Evolutionary conservation across 2,113 vertebrate species (phyloP).

Genomic region (Rutilus rutilus): DNA sequence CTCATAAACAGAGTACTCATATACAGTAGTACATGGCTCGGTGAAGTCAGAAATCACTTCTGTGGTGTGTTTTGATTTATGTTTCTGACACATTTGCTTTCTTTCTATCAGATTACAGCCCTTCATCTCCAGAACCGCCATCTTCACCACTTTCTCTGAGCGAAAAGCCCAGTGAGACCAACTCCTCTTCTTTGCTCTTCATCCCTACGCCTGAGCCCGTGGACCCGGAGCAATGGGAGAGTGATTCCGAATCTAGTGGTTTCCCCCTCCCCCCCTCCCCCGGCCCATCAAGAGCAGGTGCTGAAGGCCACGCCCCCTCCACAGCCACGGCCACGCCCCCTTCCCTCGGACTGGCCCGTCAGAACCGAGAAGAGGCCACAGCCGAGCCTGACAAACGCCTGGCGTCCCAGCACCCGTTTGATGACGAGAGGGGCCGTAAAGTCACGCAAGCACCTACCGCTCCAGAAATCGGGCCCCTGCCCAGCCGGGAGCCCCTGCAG

Average conservation of each 20-base stretch:
- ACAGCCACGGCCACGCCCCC: slow-evolving; percentile 26
- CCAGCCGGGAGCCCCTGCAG: slow-evolving; percentile 70
- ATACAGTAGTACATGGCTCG: too few relatives aligned
- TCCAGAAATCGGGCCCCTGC: slow-evolving; percentile 63
- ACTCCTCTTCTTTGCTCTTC: slow-evolving; percentile 45
- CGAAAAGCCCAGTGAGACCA: slow-evolving; percentile 21
- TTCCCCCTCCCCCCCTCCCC: slow-evolving; percentile 33
- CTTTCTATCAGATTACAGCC: slow-evolving; percentile 51
- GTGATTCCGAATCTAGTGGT: slow-evolving; percentile 63
- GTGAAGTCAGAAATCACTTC: too few relatives aligned
- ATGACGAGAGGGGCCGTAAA: slow-evolving; percentile 39
- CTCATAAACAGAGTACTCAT: too few relatives aligned
- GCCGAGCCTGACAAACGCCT: slow-evolving; percentile 13
- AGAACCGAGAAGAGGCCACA: slow-evolving; percentile 29
- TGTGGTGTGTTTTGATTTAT: background rate
- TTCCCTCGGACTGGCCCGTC: background rate
- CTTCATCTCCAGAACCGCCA: slow-evolving; percentile 36
- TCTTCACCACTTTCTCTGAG: slow-evolving; percentile 47
- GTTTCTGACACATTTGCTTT: background rate
- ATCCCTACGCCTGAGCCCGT: slow-evolving; percentile 19
- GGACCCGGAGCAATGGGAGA: slow-evolving; percentile 61
- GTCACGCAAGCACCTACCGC: slow-evolving; percentile 67
- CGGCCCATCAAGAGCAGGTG: slow-evolving; percentile 28
- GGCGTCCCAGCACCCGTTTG: slow-evolving; percentile 54
- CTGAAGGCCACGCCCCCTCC: slow-evolving; percentile 11